These are phyloP conservation scores for Cryptoblepharus egeriae DNA, from an alignment of 2,797 vertebrate species.

Conservation along the genomic window DNA sequence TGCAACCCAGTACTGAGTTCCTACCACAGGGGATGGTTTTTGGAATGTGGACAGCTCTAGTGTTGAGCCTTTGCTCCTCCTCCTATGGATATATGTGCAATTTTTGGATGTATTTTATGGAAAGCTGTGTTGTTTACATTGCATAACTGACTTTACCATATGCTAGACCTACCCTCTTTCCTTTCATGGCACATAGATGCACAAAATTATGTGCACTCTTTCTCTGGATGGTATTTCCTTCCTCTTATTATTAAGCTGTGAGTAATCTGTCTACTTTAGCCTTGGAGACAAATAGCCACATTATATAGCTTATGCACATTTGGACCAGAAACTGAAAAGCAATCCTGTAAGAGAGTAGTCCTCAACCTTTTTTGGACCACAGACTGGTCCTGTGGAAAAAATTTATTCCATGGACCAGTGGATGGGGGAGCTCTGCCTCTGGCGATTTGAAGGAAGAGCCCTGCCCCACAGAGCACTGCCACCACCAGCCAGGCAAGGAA, in stretches of 20 bases:
- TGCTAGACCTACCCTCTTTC: constrained; percentile 68
- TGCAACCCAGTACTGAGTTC: neutral
- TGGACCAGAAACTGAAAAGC: constrained; percentile 56
- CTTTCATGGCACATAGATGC: constrained; percentile 73
- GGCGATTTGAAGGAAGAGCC: too few species aligned
- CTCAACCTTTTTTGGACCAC: too few species aligned
- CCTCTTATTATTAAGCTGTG: constrained; percentile 76
- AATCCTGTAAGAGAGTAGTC: constrained; percentile 63
- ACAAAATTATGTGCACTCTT: constrained; percentile 64
- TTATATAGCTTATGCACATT: constrained; percentile 59
- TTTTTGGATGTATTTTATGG: constrained; percentile 81
- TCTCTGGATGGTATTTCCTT: constrained; percentile 58
- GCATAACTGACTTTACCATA: constrained; percentile 71
- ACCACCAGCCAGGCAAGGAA: too few species aligned
- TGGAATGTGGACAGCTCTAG: constrained; percentile 54
- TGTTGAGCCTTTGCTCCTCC: constrained; percentile 53
- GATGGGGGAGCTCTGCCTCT: too few species aligned
- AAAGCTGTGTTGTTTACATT: constrained; percentile 80
- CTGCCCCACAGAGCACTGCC: too few species aligned
- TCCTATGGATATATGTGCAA: constrained; percentile 88
- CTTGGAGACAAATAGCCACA: constrained; percentile 77
- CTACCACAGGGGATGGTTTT: neutral
- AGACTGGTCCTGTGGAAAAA: too few species aligned
- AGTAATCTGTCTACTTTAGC: constrained; percentile 76
- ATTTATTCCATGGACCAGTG: too few species aligned